Base-by-base conservation (phyloP, 2,888 invertebrate species). In the Platycheirus rosarum region DNA sequence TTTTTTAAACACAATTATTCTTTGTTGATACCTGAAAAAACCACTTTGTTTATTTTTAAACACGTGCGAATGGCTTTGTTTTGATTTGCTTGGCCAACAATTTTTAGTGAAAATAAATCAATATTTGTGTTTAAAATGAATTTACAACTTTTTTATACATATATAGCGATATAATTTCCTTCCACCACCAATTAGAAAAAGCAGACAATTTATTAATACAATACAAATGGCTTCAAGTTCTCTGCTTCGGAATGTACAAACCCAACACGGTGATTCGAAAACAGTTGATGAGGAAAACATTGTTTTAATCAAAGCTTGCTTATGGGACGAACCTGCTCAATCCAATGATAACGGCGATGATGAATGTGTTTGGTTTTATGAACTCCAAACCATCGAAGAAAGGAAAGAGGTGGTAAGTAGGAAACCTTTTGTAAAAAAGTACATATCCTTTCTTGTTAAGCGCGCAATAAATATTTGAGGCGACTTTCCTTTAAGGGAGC, bases 221-320 rank as follows among this genome's bases (percentile, higher is more conserved):
- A 40, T 71, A 11, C 73, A 65, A 53, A 85, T 84, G 84, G 51
- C 74, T 40, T 69, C 79, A 42, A 79, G 16, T 73, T 9, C 16
- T 9, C 66, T 80, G 23, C 76, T 85, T 20, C 85, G 87, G 18
- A 86, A 87, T 84, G 88, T 85, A 37, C 87, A 87, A 84, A 88
- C 88, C 0, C 89, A 89, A 76, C 88, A 88, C 40, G 88, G 88
- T 11, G 86, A 88, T 71, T 85, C 76, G 40, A 79, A 85, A 6
- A 84, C 85, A 3, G 86, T 86, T 9, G 88, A 88, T 70, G 85
- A 87, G 62, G 89, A 87, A 75, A 88, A 89, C 68, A 88, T 89
- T 60, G 85, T 90, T n/a, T 77, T 90, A 9, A 86, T 89, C 57
- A 86, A 63, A 49, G 65, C 74, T 73, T 80, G 82, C 62, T 37